A percentile compares a stretch with the other conserved stretches of the same genome.
Evolutionary conservation across 1,140 invertebrate genomes (phyloP).

Genomic region (Lamellibrachia luymesi): DNA sequence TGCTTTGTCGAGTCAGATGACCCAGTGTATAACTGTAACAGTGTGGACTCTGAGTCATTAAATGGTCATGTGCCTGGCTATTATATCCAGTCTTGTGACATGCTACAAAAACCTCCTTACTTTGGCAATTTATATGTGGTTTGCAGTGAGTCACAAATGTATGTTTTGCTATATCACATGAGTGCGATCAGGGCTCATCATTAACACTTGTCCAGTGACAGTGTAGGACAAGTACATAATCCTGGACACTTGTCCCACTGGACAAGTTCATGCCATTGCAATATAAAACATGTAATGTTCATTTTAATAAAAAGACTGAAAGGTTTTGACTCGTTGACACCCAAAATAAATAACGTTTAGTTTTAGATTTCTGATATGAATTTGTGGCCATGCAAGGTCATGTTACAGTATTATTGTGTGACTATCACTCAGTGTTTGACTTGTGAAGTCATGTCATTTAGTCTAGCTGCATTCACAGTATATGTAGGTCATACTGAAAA

Average conservation of each 20-base stretch:
- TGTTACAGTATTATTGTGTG: no score
- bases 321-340: no score
- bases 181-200: no score
- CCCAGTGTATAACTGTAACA: not conserved
- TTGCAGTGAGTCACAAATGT: slow-evolving; percentile 38
- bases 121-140: slow-evolving; percentile 6
- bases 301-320: not conserved
- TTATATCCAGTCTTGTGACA: not conserved
- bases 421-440: no score
- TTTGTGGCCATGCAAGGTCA: no score
- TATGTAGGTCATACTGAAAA: no score
- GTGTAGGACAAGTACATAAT: not conserved
- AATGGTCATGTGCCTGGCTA: not conserved
- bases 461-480: no score
- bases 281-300: not conserved
- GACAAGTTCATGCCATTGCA: not conserved
- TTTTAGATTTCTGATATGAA: no score
- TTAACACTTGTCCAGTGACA: not conserved
- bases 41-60: not conserved
- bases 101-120: not conserved
- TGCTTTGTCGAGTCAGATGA: no score
- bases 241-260: no score
- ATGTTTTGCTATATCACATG: not conserved
- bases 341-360: no score
- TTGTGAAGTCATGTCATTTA: no score